A percentile compares a stretch with the other conserved stretches of the same genome.
These are phyloP conservation scores for Cosmopolites sordidus DNA, from an alignment of 2,888 invertebrate species.

Conservation along the genomic window DNA sequence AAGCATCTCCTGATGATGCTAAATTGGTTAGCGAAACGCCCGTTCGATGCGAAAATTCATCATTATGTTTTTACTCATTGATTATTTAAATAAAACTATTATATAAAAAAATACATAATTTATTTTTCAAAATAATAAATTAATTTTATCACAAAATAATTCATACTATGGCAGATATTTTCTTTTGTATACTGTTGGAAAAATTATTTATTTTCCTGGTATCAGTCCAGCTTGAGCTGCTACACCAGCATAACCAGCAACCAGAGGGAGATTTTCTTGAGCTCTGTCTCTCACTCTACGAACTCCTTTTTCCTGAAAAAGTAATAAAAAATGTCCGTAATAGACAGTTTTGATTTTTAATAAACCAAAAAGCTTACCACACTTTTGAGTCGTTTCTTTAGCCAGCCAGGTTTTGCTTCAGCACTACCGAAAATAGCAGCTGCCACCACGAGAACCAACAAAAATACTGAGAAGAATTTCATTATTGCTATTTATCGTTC, in stretches of 20 bases:
- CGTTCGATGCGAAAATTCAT: no score
- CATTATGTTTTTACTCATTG: no score
- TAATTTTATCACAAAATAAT: no score
- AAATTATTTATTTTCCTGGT: neutral
- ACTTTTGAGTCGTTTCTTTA: constrained; percentile 8
- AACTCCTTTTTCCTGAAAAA: constrained; percentile 29
- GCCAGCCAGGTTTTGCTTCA: constrained; percentile 8
- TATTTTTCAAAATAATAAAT: no score
- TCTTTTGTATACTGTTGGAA: no score
- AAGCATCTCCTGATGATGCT: no score
- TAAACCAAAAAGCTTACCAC: constrained; percentile 5
- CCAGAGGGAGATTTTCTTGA: constrained; percentile 27
- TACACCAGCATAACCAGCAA: constrained; percentile 25
- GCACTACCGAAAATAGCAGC: neutral
- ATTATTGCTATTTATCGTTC: neutral
- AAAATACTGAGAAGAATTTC: constrained; percentile 3
- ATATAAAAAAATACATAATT: no score
- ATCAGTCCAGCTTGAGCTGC: constrained; percentile 19
- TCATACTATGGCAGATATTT: no score
- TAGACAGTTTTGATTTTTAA: no score
- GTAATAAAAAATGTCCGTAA: neutral
- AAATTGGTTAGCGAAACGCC: no score
- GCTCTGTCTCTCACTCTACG: constrained; percentile 27
- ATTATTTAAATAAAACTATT: no score
- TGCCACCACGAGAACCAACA: neutral